Percentiles rank a stretch among this genome's conserved stretches.
Evolutionary conservation across 2,888 invertebrate genomes (phyloP).

Genomic region (Noctua fimbriata): DNA sequence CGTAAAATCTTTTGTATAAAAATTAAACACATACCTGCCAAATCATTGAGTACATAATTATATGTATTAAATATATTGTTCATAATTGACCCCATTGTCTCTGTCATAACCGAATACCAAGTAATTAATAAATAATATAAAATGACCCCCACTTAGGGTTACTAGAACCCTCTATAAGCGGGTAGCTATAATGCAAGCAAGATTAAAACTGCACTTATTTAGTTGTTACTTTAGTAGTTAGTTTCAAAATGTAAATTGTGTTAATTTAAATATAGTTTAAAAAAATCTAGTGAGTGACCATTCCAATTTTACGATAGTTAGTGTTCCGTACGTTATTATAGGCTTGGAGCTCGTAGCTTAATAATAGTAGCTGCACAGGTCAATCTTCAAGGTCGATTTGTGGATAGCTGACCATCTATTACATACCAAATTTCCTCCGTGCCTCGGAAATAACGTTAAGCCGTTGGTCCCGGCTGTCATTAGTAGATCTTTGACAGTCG

Average conservation of each 20-base stretch:
- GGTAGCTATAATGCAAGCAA: constrained; percentile 7
- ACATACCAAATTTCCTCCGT: not conserved
- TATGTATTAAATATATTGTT: constrained; percentile 44
- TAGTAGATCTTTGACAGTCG: not conserved
- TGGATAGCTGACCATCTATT: not conserved
- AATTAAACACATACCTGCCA: constrained; percentile 50
- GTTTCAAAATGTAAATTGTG: not conserved
- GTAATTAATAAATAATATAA: not conserved
- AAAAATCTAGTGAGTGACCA: not conserved
- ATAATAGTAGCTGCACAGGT: too few relatives aligned
- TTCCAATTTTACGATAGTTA: not conserved
- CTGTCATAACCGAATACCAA: not conserved
- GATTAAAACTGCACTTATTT: not conserved
- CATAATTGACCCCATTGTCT: constrained; percentile 46
- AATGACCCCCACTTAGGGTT: not conserved
- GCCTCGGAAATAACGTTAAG: not conserved
- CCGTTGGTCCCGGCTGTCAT: not conserved
- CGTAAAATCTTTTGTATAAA: not conserved
- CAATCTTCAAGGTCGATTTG: too few relatives aligned
- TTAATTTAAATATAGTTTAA: not conserved
- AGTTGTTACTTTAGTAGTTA: not conserved
- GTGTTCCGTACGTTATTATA: not conserved
- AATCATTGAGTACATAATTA: constrained; percentile 58
- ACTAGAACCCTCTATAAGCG: not conserved
- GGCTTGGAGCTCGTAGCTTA: not conserved